Percentiles rank a stretch among this genome's conserved stretches.
phyloP scores from a whole-genome alignment of 2,797 vertebrate species.

The Sebastes variabilis region DNA sequence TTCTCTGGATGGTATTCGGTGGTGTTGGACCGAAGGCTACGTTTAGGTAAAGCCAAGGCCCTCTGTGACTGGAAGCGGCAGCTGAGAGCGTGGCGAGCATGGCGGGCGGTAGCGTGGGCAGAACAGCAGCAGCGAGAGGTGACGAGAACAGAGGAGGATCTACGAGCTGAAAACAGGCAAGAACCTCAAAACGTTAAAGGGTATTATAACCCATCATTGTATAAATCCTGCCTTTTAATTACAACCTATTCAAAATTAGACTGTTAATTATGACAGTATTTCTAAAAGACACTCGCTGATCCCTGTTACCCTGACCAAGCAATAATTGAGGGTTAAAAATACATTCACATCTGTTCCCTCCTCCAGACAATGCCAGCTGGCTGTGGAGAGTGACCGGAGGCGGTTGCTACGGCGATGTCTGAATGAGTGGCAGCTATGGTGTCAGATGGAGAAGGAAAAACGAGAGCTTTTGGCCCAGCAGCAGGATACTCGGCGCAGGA shows the following conservation, averaged over 20 bases:
- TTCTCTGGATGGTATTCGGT: slow-evolving; percentile 92
- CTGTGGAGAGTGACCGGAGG: slow-evolving; percentile 82
- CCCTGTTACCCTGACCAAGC: neutral
- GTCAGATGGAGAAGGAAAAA: slow-evolving; percentile 75
- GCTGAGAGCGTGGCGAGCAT: slow-evolving; percentile 86
- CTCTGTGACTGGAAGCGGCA: slow-evolving; percentile 91
- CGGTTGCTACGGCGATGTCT: slow-evolving; percentile 84
- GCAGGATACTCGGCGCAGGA: slow-evolving; percentile 87
- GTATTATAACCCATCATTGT: neutral
- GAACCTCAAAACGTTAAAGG: neutral
- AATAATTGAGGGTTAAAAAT: neutral
- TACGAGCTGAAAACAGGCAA: slow-evolving; percentile 90
- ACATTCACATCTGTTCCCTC: neutral
- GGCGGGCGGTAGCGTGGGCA: slow-evolving; percentile 86
- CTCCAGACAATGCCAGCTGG: slow-evolving; percentile 74
- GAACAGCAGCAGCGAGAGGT: slow-evolving; percentile 81
- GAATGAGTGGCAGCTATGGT: slow-evolving; percentile 87
- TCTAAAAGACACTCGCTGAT: neutral
- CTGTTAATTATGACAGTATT: neutral
- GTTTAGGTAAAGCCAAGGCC: slow-evolving; percentile 87
- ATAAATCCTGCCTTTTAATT: neutral
- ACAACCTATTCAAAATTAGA: neutral
- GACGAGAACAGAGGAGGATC: slow-evolving; percentile 79
- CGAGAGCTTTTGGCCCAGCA: slow-evolving; percentile 82
- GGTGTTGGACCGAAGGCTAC: slow-evolving; percentile 85